A percentile compares a stretch with the other conserved stretches of the same genome.
Conservation (phyloP, 2,797 vertebrate species). For the Pogonophryne albipinna region DNA sequence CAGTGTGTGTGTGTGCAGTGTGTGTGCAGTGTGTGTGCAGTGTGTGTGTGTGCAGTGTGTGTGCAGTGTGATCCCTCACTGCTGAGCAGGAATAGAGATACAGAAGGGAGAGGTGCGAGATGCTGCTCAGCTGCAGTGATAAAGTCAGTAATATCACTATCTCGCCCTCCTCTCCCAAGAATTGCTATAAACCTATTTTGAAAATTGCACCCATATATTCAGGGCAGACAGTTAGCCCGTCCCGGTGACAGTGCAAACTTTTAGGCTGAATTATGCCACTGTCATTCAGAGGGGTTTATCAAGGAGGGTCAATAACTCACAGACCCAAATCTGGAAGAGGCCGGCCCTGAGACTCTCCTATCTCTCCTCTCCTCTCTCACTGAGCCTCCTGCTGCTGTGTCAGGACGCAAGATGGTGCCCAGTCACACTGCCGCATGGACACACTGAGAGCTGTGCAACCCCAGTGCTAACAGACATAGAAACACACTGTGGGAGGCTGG, state of each 20-base stretch:
- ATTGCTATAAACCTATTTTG: conserved; percentile 89
- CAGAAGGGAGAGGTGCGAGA: conserved; percentile 71
- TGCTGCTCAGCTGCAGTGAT: conserved; percentile 85
- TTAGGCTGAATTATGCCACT: conserved; percentile 85
- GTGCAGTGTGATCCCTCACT: conserved; percentile 57
- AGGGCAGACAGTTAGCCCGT: conserved; percentile 84
- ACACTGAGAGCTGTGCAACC: conserved; percentile 34
- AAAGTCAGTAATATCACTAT: conserved; percentile 89
- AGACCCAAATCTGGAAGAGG: conserved; percentile 71
- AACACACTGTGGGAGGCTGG: conserved; percentile 2
- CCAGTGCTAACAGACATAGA: conserved; percentile 11
- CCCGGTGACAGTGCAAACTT: conserved; percentile 86
- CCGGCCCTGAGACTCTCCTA: conserved; percentile 36
- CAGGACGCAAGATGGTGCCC: conserved; percentile 79
- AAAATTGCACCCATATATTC: conserved; percentile 89
- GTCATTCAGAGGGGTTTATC: conserved; percentile 86
- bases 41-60: conserved; percentile 3
- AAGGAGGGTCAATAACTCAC: conserved; percentile 86
- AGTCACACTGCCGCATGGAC: conserved; percentile 48
- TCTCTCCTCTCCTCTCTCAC: background rate
- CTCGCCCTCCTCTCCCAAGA: conserved; percentile 86
- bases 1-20: conserved; percentile 26
- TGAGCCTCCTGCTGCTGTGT: conserved; percentile 65
- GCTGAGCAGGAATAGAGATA: conserved; percentile 69
- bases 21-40: background rate